Percentiles rank a stretch among this genome's conserved stretches.
Evolutionary conservation across 2,113 vertebrate genomes (phyloP).

Genomic region (Hippocampus mohnikei): DNA sequence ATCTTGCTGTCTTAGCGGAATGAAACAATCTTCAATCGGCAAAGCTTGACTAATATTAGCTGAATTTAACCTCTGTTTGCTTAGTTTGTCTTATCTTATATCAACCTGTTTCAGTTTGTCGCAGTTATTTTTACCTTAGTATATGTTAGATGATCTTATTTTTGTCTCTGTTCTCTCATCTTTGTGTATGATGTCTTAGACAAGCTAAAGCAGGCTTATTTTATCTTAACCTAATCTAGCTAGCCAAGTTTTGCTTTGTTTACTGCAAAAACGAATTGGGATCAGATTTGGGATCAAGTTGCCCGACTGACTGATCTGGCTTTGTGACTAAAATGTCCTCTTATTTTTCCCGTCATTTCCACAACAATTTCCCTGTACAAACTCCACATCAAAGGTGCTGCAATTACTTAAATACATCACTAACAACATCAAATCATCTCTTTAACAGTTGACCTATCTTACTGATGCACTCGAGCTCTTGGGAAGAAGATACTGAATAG

Average conservation of each 20-base stretch:
- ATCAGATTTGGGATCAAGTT: background rate
- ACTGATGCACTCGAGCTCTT: conserved; percentile 22
- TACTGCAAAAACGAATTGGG: background rate
- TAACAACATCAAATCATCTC: background rate
- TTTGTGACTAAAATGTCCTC: background rate
- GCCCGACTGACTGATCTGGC: background rate
- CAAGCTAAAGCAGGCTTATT: background rate
- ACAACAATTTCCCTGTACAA: background rate
- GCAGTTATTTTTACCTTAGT: no score
- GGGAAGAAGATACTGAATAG: background rate
- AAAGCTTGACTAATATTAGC: no score
- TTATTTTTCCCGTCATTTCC: background rate
- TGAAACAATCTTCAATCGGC: no score
- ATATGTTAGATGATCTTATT: no score
- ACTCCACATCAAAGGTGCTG: background rate
- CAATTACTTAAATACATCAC: background rate
- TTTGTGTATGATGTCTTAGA: background rate
- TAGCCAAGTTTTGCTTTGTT: background rate
- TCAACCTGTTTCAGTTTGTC: no score
- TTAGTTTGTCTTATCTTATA: no score
- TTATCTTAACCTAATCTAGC: background rate
- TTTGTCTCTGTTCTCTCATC: no score
- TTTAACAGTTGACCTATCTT: conserved; percentile 41
- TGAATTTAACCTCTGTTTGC: no score
- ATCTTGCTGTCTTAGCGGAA: no score